Conservation (phyloP, 2,888 invertebrate genomes). For the Apodemia zela region DNA sequence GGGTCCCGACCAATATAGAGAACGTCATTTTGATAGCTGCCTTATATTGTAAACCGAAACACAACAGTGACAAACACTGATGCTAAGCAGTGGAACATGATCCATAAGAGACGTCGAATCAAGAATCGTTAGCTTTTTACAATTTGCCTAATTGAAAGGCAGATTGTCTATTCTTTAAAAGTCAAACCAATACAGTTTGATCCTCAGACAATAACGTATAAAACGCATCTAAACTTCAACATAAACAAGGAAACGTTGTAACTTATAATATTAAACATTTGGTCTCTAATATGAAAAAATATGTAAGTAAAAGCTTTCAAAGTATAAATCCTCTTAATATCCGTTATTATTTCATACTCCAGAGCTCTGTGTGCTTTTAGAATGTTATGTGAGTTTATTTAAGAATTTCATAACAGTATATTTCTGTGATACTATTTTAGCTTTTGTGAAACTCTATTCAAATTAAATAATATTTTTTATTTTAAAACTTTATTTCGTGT, state of each 20-base stretch:
- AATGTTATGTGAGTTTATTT: conserved; percentile 9
- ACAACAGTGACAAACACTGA: too few species aligned
- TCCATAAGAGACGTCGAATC: too few species aligned
- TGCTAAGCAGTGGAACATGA: too few species aligned
- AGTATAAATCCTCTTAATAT: conserved; percentile 5
- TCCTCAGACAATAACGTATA: too few species aligned
- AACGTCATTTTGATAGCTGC: too few species aligned
- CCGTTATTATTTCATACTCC: conserved; percentile 11
- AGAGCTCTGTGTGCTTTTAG: conserved; percentile 1
- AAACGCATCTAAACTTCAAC: not conserved
- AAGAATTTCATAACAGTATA: conserved; percentile 14
- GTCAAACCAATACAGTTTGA: too few species aligned
- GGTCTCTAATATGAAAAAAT: too few species aligned
- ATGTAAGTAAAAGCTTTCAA: conserved; percentile 4
- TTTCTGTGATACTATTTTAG: conserved; percentile 1
- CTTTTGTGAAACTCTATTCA: conserved; percentile 1
- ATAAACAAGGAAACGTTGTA: not conserved
- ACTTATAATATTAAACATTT: not conserved
- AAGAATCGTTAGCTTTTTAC: too few species aligned
- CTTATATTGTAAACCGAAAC: too few species aligned
- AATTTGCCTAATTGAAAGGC: too few species aligned
- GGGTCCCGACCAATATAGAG: too few species aligned
- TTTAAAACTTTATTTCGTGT: not conserved
- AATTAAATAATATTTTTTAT: conserved; percentile 10
- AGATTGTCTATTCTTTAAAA: too few species aligned